Evolutionary conservation across 1,140 invertebrate species (phyloP), one percentile per base, ranked within the genome.

Genomic region (Drosophila tropicalis): DNA sequence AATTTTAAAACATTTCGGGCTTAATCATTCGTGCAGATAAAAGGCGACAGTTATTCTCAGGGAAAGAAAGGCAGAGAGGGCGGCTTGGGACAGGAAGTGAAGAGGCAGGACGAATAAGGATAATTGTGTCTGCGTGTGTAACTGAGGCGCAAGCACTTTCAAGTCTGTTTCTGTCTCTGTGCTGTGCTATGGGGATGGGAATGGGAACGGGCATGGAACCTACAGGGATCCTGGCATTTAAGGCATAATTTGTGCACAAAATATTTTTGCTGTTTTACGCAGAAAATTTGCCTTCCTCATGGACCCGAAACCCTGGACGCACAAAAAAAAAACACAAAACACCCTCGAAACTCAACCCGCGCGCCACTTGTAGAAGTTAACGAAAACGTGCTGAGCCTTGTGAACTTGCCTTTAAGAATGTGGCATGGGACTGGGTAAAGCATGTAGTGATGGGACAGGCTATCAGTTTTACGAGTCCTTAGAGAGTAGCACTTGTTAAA

Each of bases 1-100:
- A 81, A 89, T 89, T 89, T 89, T 67, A 81, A 83, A 82, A 89
- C 81, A 89, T 76, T 89, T 72, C 54, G 62, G 51, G 63, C 73
- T 83, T 89, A 89, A 89, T 89, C 84, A 89, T 89, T 89, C 69
- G 77, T 73, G 79, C 85, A 83, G 77, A 89, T 90, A 89, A 89
- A 78, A 84, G 70, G 71, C 81, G 77, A 89, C 85, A 89, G 71
- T 89, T 89, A 76, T 87, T 80, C 84, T 77, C 51, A 32, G 44
- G 22, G 19, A 19, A 22, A 12, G 17, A n/a, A 0, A 51, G 17
- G 6, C 1, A 10, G 34, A 36, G 34, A 36, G 34, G 9, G 34
- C 1, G 25, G 44, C 0, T 1, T 3, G 17, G 17, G 17, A 47
- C 17, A 19, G 17, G 44, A 17, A 47, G 6, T 9, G 17, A 3